Evolutionary conservation across 64 coral and sea anemone species (phyloP), one percentile per base, ranked within the genome.

Genomic region (Astreopora myriophthalma): DNA sequence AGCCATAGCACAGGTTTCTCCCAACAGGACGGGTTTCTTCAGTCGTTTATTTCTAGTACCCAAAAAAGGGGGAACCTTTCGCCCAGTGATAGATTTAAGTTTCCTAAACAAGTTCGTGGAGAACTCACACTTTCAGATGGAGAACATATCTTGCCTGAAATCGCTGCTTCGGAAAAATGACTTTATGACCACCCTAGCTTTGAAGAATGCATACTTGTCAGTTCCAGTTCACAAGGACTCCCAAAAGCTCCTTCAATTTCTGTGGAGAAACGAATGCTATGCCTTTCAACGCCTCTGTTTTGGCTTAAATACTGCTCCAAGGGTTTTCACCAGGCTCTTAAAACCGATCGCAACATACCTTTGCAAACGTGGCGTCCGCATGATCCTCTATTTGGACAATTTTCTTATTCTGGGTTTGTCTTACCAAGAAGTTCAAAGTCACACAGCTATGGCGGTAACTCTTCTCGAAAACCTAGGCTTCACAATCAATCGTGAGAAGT

Each of bases 191-290:
- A 90, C 66, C 60, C n/a, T 95, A 22, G 87, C 86, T 27, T 26
- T 95, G 24, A 95, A 95, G 35, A 80, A 95, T 49, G 86, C 93
- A 6, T 95, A 95, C 30, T 39, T 95, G 4, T 55, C 76, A 30
- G 28, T 90, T 17, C 87, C 87, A 0, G 69, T 95, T 14, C 48
- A 57, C 22, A 26, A 79, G 14, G 7, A 34, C 13, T 38, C 14
- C 22, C 64, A 64, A 40, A 74, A 61, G 34, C 61, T 30, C 69
- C 69, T 89, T 7, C 36, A 36, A 23, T 90, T 85, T 28, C 26
- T 5, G 33, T 86, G 90, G 90, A 86, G 75, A 44, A 44, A 86
- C 69, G 38, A 1, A 24, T 27, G 13, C 33, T 92, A 60, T 48
- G 25, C 3, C 17, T 84, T 92, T 48, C 64, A 58, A 46, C 27